Conservation (phyloP, 2,888 invertebrate species). For the Phytoseiulus persimilis region DNA sequence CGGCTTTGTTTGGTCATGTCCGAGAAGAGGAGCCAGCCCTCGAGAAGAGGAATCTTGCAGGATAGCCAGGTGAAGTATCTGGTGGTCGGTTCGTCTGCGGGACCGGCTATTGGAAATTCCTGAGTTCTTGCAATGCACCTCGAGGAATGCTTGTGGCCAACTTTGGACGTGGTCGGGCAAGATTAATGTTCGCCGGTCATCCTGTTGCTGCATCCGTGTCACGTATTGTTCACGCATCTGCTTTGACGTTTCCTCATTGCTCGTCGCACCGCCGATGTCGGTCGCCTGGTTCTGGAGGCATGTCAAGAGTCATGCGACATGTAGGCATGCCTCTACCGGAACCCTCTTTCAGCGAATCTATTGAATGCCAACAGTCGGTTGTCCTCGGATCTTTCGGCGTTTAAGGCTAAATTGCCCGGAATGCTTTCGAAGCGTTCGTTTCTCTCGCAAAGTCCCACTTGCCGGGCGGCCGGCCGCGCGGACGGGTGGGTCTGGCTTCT, state of each 20-base stretch:
- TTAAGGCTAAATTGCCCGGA: background rate
- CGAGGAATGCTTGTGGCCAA: background rate
- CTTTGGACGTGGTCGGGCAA: background rate
- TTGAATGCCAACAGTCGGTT: background rate
- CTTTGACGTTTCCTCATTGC: background rate
- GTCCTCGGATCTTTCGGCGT: background rate
- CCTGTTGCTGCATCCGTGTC: slow-evolving; percentile 5
- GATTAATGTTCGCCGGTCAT: background rate
- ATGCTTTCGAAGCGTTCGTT: slow-evolving; percentile 5
- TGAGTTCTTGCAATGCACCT: background rate
- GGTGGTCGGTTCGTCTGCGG: background rate
- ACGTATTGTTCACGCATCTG: background rate
- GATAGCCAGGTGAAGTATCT: background rate
- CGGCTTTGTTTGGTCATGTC: background rate
- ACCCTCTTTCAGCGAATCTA: background rate
- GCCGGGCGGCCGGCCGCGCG: background rate
- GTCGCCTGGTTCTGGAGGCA: background rate
- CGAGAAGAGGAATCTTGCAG: background rate
- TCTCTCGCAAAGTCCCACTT: background rate
- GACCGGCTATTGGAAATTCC: background rate
- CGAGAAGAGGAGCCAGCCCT: background rate
- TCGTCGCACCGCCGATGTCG: background rate
- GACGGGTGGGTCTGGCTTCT: background rate
- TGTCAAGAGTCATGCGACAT: background rate
- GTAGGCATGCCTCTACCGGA: background rate